A percentile compares a stretch with the other conserved stretches of the same genome.
Conservation (phyloP, 1,140 invertebrate genomes). For the Liolophura sinensis region DNA sequence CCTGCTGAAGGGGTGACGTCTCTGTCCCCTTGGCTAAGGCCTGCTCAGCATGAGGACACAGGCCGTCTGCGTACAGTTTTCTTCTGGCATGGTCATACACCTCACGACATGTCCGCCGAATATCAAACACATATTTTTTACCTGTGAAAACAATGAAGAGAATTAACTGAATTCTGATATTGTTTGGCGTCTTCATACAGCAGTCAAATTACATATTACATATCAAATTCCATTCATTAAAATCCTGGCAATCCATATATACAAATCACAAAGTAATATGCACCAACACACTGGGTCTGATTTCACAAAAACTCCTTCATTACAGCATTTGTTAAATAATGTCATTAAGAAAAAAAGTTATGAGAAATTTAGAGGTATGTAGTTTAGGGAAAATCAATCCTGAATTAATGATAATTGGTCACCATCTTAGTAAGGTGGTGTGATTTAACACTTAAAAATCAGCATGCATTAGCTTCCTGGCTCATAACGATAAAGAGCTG, state of each 20-base stretch:
- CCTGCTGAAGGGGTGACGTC: background rate
- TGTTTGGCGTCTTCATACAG: background rate
- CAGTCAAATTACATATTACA: background rate
- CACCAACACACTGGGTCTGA: background rate
- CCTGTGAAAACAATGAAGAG: conserved; percentile 48
- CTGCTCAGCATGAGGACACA: conserved; percentile 24
- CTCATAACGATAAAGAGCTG: no score
- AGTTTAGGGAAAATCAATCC: no score
- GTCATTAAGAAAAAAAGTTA: no score
- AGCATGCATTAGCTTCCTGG: no score
- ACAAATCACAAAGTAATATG: background rate
- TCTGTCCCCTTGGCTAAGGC: conserved; percentile 10
- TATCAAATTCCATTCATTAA: background rate
- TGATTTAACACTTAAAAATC: no score
- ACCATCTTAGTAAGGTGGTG: no score
- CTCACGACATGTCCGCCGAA: conserved; percentile 81
- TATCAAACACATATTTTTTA: conserved; percentile 88
- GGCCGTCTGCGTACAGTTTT: conserved; percentile 63
- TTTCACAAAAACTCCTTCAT: background rate
- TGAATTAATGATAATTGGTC: no score
- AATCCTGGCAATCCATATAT: background rate
- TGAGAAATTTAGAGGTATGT: no score
- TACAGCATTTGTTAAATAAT: no score
- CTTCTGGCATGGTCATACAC: conserved; percentile 83
- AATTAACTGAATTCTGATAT: background rate